These are phyloP conservation scores for Dolichomitus sp. DNA, from an alignment of 2,888 invertebrate genomes.

Conservation along the genomic window DNA sequence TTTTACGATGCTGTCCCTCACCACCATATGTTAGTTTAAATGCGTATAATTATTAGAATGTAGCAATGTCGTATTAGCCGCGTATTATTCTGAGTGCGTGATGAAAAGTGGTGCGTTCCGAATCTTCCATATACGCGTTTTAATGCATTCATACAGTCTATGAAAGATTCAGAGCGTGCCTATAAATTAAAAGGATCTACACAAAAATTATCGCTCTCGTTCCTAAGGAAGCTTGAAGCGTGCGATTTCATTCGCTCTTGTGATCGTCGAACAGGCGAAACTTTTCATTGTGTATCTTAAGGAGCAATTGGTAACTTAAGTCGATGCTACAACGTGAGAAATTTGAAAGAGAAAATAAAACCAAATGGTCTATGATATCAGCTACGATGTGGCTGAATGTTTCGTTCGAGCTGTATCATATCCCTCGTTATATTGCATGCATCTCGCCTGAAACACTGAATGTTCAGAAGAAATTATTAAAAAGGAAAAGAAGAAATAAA, in stretches of 20 bases:
- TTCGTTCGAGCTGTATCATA: slow-evolving; percentile 40
- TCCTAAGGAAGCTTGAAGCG: background rate
- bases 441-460: slow-evolving; percentile 43
- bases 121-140: background rate
- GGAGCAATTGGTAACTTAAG: background rate
- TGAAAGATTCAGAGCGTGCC: background rate
- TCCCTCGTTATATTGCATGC: slow-evolving; percentile 49
- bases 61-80: slow-evolving; percentile 66
- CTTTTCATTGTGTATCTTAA: slow-evolving; percentile 2
- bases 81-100: slow-evolving; percentile 59
- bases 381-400: slow-evolving; percentile 4
- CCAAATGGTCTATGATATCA: slow-evolving; percentile 20
- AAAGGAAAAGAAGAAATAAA: background rate
- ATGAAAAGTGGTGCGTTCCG: slow-evolving; percentile 28
- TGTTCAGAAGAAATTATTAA: background rate
- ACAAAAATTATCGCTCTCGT: background rate
- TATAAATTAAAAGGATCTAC: background rate
- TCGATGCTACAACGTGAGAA: background rate
- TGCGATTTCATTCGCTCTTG: background rate
- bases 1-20: slow-evolving; percentile 70
- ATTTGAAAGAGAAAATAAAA: background rate
- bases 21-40: slow-evolving; percentile 60
- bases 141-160: background rate
- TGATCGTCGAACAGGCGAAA: background rate
- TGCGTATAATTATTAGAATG: slow-evolving; percentile 64